Percentiles rank a stretch among this genome's conserved stretches.
Evolutionary conservation across 2,888 invertebrate genomes (phyloP).

Genomic region (Lithosia quadra): DNA sequence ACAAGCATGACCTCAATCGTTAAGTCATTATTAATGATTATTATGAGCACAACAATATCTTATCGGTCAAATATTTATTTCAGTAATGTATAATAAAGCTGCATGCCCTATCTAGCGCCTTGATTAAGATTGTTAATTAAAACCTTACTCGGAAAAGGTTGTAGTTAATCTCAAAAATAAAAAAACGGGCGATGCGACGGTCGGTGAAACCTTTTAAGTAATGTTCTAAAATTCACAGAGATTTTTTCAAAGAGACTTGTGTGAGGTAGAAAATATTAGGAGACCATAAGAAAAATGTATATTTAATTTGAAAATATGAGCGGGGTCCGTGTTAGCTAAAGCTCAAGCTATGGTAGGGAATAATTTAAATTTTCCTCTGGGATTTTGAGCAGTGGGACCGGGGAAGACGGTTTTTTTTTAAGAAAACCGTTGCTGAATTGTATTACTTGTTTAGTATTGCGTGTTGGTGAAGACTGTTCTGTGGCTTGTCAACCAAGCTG

Average conservation of each 20-base stretch:
- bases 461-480: too few relatives aligned
- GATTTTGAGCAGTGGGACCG: background rate
- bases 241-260: constrained; percentile 7
- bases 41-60: background rate
- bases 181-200: background rate
- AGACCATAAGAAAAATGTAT: background rate
- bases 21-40: background rate
- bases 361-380: background rate
- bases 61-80: background rate
- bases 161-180: constrained; percentile 12
- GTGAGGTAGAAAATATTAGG: background rate
- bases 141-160: constrained; percentile 13
- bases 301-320: background rate
- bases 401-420: too few relatives aligned
- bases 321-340: background rate
- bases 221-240: background rate
- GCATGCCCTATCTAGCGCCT: constrained; percentile 12
- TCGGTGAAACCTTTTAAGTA: constrained; percentile 27
- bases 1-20: background rate
- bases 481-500: too few relatives aligned
- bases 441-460: background rate
- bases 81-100: background rate
- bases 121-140: constrained; percentile 24
- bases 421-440: background rate
- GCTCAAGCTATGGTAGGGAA: background rate